Evolutionary conservation across 2,113 vertebrate genomes (phyloP).

Genomic region (Thinocorus orbignyianus): DNA sequence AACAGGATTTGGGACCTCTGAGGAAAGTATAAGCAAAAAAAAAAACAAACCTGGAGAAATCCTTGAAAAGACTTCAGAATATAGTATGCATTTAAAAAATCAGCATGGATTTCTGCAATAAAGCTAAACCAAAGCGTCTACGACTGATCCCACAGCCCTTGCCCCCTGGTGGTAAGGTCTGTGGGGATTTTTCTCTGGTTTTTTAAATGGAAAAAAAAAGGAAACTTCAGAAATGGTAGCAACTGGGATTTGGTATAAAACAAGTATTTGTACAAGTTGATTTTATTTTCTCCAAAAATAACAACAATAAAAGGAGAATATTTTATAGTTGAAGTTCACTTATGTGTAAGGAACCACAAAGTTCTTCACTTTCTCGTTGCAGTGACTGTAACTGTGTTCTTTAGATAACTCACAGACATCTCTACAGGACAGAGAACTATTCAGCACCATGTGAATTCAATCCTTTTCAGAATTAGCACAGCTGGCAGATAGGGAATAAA

Average conservation of each 20-base stretch:
- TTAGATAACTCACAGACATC: conserved; percentile 26
- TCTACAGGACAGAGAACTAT: conserved; percentile 42
- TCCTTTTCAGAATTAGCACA: conserved; percentile 37
- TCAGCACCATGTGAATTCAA: conserved; percentile 44
- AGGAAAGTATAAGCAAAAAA: not conserved
- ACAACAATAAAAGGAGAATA: not conserved
- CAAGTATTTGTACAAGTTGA: not conserved
- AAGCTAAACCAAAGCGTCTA: not conserved
- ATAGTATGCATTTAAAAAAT: not conserved
- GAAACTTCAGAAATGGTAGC: not conserved
- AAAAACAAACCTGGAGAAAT: not conserved
- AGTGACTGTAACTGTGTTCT: not conserved
- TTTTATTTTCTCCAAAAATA: not conserved
- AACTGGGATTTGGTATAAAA: not conserved
- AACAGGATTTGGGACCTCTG: not conserved
- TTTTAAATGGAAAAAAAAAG: not conserved
- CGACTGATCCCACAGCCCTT: not conserved
- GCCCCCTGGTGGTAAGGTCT: not conserved
- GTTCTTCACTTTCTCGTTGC: conserved; percentile 27
- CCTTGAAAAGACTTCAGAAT: not conserved
- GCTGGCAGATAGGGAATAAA: conserved; percentile 24
- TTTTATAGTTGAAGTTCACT: conserved; percentile 10
- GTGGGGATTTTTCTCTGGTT: not conserved
- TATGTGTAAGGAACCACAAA: conserved; percentile 14
- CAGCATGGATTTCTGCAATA: not conserved